Base-by-base conservation (phyloP, 1,140 invertebrate species). In the Bombus confusus region DNA sequence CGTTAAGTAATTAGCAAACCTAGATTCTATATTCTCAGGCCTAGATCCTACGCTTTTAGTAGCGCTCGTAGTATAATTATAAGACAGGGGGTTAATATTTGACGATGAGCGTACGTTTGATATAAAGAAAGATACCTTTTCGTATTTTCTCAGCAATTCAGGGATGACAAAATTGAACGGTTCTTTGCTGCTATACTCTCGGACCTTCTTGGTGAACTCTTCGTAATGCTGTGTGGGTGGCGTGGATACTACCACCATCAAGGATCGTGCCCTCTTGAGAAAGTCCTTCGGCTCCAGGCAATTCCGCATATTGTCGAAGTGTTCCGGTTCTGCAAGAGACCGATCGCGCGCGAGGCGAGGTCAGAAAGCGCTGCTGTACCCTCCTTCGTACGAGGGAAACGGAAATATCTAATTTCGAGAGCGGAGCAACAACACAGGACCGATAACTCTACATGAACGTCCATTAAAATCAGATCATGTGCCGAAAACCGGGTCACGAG, bases 181-280 rank as follows among this genome's bases (percentile, higher is more conserved):
- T 77, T 96, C 95, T 93, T 95, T 96, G 64, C 94, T 94, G 92
- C 98, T 98, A 93, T 98, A 98, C 28, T 96, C 93, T 37, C 96
- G 96, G 25, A 99, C 98, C 92, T 96, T 96, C 18, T 97, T 95
- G 0, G 97, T 97, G 92, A 99, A 99, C 25, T 96, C 94, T 88
- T 97, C 97, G 84, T 97, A 97, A 79, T 96, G 96, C 78, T 97
- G 96, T 1, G 96, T 96, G 0, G 98, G 98, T 64, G 98, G 97
- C 12, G 97, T 98, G 0, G 97, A 97, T 2, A 97, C 97, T 25
- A 99, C 97, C 0, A 99, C 98, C 81, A 99, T 95, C 12, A 99
- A 94, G 8, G 98, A 98, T 87, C 97, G 96, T 1, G 97, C 97
- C 78, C 96, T 95, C 90, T 97, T 97, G 85, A 96, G 94, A 90